A percentile compares a stretch with the other conserved stretches of the same genome.
Evolutionary conservation across 2,888 invertebrate species (phyloP).

Genomic region (Sepiola atlantica): DNA sequence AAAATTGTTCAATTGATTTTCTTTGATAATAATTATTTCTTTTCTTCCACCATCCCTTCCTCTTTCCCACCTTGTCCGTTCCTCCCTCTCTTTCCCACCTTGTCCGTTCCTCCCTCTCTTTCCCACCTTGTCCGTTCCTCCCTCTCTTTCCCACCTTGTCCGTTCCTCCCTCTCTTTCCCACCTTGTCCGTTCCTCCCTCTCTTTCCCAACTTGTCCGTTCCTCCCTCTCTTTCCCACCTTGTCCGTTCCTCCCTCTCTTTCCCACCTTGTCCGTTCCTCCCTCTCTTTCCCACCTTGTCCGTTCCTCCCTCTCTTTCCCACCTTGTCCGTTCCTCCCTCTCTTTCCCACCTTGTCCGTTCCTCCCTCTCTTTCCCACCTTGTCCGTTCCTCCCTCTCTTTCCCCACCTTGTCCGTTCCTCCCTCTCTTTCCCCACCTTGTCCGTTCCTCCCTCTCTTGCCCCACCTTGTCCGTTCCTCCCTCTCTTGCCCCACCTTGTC

Average conservation of each 20-base stretch:
- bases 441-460: neutral
- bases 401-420: neutral
- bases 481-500: neutral
- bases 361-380: neutral
- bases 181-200: no score
- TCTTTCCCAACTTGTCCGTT: no score
- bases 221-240: neutral
- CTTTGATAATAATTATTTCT: neutral
- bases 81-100: no score
- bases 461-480: no score
- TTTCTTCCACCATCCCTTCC: neutral
- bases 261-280: no score
- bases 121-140: neutral
- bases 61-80: neutral
- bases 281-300: neutral
- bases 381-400: no score
- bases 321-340: neutral
- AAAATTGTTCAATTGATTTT: neutral
- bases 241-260: neutral
- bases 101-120: neutral
- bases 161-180: neutral
- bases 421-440: no score
- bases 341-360: neutral
- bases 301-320: neutral
- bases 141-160: neutral